Base-by-base conservation (phyloP, 1,140 invertebrate genomes). In the Phocides pigmalion region DNA sequence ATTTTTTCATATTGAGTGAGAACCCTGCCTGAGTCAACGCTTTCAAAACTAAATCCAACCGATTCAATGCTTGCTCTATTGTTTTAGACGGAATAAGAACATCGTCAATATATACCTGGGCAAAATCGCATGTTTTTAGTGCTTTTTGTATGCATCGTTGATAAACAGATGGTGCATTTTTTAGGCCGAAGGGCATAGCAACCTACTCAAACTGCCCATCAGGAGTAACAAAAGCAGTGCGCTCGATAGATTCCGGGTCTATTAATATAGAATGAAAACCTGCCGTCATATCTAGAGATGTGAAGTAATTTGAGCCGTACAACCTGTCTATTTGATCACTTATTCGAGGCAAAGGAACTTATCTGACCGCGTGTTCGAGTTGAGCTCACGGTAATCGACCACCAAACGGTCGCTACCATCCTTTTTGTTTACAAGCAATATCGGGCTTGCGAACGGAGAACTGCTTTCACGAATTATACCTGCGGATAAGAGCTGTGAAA, bases 341-440 rank as follows among this genome's bases (percentile, higher is more conserved):
- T 9, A 93, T 92, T 3, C 83, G 35, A 0, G 93, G 93, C 2
- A 94, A 56, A 0, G 93, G 93, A 63, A 93, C 8, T 67, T 62
- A 59, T 93, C 91, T n/a, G 72, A 73, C 3, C 70, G 62, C 0
- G 91, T 93, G 2, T 87, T 65, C 0, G 56, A 39, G 72, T 93
- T 94, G 3, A 94, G 50, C 16, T 66, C 37, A n/a, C 87, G 49
- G 64, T 83, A 94, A 64, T 92, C 82, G n/a, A 61, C 32, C 17
- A 42, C 32, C 56, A 61, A 47, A 8, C 41, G 41, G 11, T 47
- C 41, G 11, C 42, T 32, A 0, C 56, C 56, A 35, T 35, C 32
- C 1, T 11, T 9, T n/a, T 35, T 35, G 2, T 35, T 35, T n/a
- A 35, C 11, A n/a, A 35, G 8, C 0, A 35, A 2, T 35, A 35